A percentile compares a stretch with the other conserved stretches of the same genome.
Evolutionary conservation across 2,888 invertebrate genomes (phyloP).

Genomic region (Alitta virens): DNA sequence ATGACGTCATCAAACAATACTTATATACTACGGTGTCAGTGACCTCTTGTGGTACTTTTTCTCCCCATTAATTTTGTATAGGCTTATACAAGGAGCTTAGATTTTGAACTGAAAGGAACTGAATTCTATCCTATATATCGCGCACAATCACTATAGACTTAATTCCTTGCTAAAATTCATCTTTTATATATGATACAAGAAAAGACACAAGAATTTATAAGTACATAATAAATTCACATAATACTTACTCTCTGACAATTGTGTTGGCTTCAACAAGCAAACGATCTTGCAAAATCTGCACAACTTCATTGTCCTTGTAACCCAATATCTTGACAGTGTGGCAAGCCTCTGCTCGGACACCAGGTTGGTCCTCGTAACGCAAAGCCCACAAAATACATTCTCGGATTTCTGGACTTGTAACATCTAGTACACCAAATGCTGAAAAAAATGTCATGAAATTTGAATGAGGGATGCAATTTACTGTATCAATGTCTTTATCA

Average conservation of each 20-base stretch:
- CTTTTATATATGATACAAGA: no score
- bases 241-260: constrained; percentile 49
- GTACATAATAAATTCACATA: no score
- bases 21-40: no score
- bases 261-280: constrained; percentile 50
- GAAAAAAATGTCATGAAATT: not conserved
- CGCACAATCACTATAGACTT: no score
- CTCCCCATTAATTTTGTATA: no score
- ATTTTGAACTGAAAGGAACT: no score
- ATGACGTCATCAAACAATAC: no score
- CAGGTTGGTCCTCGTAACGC: constrained; percentile 49
- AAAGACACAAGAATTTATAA: no score
- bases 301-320: constrained; percentile 43
- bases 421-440: constrained; percentile 49
- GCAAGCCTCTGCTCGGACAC: constrained; percentile 55
- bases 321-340: constrained; percentile 45
- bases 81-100: no score
- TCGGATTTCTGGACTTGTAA: constrained; percentile 31
- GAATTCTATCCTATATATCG: no score
- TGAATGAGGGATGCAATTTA: not conserved
- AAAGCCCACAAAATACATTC: not conserved
- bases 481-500: not conserved
- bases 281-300: constrained; percentile 50
- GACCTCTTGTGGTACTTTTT: no score
- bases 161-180: no score